These are phyloP conservation scores for Aplochiton taeniatus DNA, from an alignment of 2,797 vertebrate genomes.

Conservation along the genomic window DNA sequence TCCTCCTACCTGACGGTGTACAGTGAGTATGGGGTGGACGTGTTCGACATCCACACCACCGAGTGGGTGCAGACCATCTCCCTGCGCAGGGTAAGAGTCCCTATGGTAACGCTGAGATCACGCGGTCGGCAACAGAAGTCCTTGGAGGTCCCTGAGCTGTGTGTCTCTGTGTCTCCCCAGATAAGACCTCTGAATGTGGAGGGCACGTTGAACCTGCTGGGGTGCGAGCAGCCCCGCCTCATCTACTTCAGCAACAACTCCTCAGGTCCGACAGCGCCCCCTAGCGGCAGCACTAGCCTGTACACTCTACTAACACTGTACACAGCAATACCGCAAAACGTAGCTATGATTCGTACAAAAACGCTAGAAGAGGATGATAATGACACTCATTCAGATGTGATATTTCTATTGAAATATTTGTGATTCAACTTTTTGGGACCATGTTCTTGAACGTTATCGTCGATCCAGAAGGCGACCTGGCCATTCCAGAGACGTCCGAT, in stretches of 20 bases:
- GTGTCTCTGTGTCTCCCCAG: constrained; percentile 61
- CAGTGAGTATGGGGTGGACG: constrained; percentile 91
- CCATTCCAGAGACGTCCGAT: constrained; percentile 89
- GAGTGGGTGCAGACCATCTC: constrained; percentile 97
- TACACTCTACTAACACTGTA: no score
- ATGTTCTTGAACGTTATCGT: no score
- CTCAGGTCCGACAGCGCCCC: constrained; percentile 60
- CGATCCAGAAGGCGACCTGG: constrained; percentile 77
- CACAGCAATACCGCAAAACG: no score
- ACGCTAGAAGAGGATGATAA: no score
- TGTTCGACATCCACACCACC: constrained; percentile 89
- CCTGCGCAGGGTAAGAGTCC: constrained; percentile 82
- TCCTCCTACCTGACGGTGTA: constrained; percentile 89
- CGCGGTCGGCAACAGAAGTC: no score
- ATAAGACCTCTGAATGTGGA: constrained; percentile 90
- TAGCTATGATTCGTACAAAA: no score
- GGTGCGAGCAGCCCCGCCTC: constrained; percentile 86
- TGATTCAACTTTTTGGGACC: no score
- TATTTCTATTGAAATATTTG: no score
- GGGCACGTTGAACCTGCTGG: constrained; percentile 90
- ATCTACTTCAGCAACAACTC: constrained; percentile 91
- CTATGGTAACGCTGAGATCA: no score
- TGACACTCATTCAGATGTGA: no score
- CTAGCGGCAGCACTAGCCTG: no score
- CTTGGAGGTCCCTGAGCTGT: not conserved